A percentile compares a stretch with the other conserved stretches of the same genome.
Evolutionary conservation across 2,797 vertebrate genomes (phyloP).

Genomic region (Catharus ustulatus): DNA sequence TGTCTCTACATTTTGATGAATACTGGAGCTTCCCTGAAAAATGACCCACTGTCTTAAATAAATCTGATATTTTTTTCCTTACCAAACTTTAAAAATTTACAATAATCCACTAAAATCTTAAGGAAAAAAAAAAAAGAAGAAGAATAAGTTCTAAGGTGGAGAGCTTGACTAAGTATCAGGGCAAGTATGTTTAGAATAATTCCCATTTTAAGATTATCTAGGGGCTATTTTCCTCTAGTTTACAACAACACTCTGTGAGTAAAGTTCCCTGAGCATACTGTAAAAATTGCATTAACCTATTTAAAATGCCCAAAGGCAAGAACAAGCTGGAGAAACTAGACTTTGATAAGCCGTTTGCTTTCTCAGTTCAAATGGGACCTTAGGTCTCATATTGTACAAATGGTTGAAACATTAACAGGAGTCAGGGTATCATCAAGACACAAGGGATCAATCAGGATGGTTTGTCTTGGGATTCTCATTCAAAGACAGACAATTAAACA

Average conservation of each 20-base stretch:
- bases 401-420: conserved; percentile 38
- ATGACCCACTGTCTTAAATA: conserved; percentile 39
- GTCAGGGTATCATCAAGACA: conserved; percentile 14
- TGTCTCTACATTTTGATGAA: conserved; percentile 52
- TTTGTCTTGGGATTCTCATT: background rate
- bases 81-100: background rate
- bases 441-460: conserved; percentile 12
- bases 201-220: conserved; percentile 44
- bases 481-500: conserved; percentile 30
- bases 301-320: conserved; percentile 70
- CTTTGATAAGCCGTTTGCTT: conserved; percentile 66
- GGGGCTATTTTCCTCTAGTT: conserved; percentile 45
- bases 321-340: conserved; percentile 61
- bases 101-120: conserved; percentile 4
- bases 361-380: conserved; percentile 61
- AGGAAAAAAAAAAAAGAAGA: background rate
- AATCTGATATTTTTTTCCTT: background rate
- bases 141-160: background rate
- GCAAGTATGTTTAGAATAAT: conserved; percentile 31
- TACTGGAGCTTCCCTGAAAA: conserved; percentile 44
- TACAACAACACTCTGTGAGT: conserved; percentile 49
- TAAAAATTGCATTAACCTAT: conserved; percentile 69
- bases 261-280: conserved; percentile 51
- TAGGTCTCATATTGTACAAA: conserved; percentile 28
- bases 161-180: background rate